phyloP scores from a whole-genome alignment of 2,888 invertebrate species.

The Taphrorychus bicolor region DNA sequence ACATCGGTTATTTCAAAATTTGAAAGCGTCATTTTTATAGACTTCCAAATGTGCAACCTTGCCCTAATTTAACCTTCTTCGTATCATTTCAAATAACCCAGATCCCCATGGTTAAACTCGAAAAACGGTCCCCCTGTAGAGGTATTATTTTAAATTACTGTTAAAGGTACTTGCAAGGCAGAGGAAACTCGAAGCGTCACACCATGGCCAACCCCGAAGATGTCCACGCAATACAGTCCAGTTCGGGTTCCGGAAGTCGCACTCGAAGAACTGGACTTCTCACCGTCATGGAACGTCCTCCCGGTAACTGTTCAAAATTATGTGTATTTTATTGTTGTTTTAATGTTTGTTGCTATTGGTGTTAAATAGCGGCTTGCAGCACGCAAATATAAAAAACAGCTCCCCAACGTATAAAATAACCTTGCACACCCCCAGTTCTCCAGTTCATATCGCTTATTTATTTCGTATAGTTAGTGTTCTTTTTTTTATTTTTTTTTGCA shows the following conservation, averaged over 20 bases:
- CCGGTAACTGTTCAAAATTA: constrained; percentile 67
- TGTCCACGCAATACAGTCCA: constrained; percentile 59
- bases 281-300: constrained; percentile 86
- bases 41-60: too few species aligned
- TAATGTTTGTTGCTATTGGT: too few species aligned
- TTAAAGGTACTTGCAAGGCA: constrained; percentile 81
- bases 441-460: neutral
- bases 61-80: too few species aligned
- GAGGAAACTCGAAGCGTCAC: constrained; percentile 79
- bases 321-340: neutral
- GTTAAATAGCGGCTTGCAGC: neutral
- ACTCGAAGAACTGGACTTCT: constrained; percentile 82
- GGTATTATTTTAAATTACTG: too few species aligned
- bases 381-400: too few species aligned
- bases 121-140: too few species aligned
- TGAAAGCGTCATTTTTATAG: too few species aligned
- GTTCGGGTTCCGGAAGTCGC: constrained; percentile 56
- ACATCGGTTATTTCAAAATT: too few species aligned
- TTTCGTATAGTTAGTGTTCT: constrained; percentile 46
- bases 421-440: neutral
- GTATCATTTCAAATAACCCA: too few species aligned
- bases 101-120: too few species aligned
- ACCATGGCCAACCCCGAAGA: constrained; percentile 82
- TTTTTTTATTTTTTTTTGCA: constrained; percentile 54
- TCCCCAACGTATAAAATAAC: too few species aligned